Evolutionary conservation across 2,888 invertebrate species (phyloP), one percentile per base, ranked within the genome.

Genomic region (Sipha maydis): DNA sequence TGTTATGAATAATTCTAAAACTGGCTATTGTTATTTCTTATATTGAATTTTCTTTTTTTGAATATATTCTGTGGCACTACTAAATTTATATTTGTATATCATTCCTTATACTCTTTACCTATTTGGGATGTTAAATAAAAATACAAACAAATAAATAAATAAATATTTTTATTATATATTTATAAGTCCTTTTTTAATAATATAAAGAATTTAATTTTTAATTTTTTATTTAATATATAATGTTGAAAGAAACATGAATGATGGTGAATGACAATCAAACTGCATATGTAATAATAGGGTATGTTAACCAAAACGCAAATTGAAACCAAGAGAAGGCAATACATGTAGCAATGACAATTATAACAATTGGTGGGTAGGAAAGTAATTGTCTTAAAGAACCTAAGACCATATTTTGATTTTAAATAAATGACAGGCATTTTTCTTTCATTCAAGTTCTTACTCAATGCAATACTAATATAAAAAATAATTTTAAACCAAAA

Each of bases 251-350:
- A 71, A 71, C 4, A 54, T 83, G 38, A 83, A 83, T 83, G 17
- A 83, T 54, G 34, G 73, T 54, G 25, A 75, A 84, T 5, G n/a
- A 21, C 73, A 38, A 84, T 84, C 25, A 41, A 84, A 61, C 41
- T 76, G 5, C 28, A 61, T 7, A 41, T 38, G 28, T 84, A 84
- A 84, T 84, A 84, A 84, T 61, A 84, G 84, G 61, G 61, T 84
- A 76, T 41, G 61, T 61, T 56, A 41, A 84, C 84, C 41, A 84
- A 41, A 61, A 84, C 76, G 21, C 28, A 84, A 84, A 84, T 84
- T 76, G 61, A 61, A 84, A 84, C 84, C 21, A 76, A 41, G 75
- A 83, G 54, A 83, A 83, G 84, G 61, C 61, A 84, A 84, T 76
- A 61, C 76, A 61, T 76, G 28, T 41, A 76, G 76, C 41, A 14